These are phyloP conservation scores for Cheirogaleus major DNA, from an alignment of 2,797 vertebrate species.

Conservation along the genomic window DNA sequence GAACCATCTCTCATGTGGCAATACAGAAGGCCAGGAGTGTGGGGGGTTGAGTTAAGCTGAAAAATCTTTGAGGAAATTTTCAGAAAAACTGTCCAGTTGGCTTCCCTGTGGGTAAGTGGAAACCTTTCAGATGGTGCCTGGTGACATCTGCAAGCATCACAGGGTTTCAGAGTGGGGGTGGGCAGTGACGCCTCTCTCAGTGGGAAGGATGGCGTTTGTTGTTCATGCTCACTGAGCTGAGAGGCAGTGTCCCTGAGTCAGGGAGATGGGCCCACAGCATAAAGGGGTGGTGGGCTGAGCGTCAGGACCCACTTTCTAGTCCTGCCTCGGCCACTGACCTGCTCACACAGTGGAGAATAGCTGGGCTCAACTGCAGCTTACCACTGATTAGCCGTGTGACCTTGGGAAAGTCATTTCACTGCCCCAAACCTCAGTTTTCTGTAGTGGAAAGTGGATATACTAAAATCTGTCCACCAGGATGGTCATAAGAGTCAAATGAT, in stretches of 20 bases:
- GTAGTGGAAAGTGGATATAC: neutral
- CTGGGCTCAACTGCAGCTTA: neutral
- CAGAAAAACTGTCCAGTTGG: conserved; percentile 49
- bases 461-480: neutral
- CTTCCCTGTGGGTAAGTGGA: conserved; percentile 60
- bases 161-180: neutral
- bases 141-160: conserved; percentile 38
- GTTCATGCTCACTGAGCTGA: neutral
- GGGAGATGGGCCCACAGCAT: neutral
- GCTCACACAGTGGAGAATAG: neutral
- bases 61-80: conserved; percentile 10
- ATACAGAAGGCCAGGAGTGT: neutral
- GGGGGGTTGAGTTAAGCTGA: neutral
- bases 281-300: neutral
- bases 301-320: neutral
- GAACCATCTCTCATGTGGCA: neutral
- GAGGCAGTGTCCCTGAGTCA: neutral
- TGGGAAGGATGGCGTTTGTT: neutral
- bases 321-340: neutral
- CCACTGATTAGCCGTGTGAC: neutral
- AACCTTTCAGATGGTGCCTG: conserved; percentile 27
- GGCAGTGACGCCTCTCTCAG: neutral
- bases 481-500: neutral
- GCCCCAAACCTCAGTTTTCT: neutral
- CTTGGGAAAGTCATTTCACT: neutral